A percentile compares a stretch with the other conserved stretches of the same genome.
These are phyloP conservation scores for Bolinopsis microptera DNA, from an alignment of 37 sponge, comb jelly and placozoan genomes.

Conservation along the genomic window DNA sequence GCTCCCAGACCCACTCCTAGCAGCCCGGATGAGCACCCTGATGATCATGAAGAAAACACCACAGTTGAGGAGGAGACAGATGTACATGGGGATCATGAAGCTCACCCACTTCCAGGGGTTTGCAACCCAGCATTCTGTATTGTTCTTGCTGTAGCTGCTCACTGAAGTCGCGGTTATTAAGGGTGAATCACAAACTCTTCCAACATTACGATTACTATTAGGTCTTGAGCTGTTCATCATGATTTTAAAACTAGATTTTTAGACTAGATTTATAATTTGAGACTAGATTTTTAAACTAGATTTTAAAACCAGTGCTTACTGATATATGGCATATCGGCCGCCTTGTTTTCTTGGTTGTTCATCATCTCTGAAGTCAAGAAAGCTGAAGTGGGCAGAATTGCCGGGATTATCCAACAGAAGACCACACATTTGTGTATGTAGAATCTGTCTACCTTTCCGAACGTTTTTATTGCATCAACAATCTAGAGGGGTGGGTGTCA, in stretches of 20 bases:
- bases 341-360: neutral
- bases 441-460: neutral
- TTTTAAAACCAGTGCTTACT: no score
- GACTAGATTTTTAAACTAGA: no score
- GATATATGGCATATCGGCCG: neutral
- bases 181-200: no score
- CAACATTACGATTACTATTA: no score
- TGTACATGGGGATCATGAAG: conserved; percentile 43
- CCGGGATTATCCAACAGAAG: neutral
- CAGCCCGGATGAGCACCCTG: neutral
- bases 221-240: no score
- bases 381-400: neutral
- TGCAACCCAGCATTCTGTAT: conserved; percentile 26
- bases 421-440: conserved; percentile 1
- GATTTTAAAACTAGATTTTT: no score
- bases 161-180: neutral
- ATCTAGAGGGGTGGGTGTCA: neutral
- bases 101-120: conserved; percentile 41
- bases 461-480: neutral
- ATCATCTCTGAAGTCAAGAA: conserved; percentile 9
- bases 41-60: conserved; percentile 17
- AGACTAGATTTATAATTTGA: no score
- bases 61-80: conserved; percentile 23
- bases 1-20: neutral
- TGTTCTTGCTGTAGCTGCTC: neutral